Evolutionary conservation across 2,797 vertebrate genomes (phyloP), one percentile per base, ranked within the genome.

Genomic region (Acipenser ruthenus): DNA sequence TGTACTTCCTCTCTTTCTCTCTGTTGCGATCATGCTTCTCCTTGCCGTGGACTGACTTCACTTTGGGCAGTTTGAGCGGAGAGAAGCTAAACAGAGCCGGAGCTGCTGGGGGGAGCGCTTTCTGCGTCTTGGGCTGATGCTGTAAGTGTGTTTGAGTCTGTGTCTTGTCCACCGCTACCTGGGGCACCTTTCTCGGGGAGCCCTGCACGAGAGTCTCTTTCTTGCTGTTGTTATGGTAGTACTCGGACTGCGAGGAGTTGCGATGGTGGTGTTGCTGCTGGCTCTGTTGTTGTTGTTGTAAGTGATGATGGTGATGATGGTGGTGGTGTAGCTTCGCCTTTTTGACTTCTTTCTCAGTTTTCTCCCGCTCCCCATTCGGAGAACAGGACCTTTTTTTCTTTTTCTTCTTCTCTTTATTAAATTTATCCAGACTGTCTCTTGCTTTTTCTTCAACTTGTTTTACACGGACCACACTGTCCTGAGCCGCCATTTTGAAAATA

Each of bases 401-500:
- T 79, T 86, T 90, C 65, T 88, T 93, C 76, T 86, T 88, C 60
- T 91, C 91, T 81, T 86, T 86, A 58, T 82, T 82, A 66, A 83
- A 80, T 66, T 86, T 80, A 47, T 90, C 88, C 49, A 88, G 79
- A 60, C 84, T 77, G 69, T 87, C 86, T 77, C 88, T 89, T 71
- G 84, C 77, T 80, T 85, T 90, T 56, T 87, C 90, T 78, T 82
- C 85, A 82, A 88, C 85, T 92, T 81, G 58, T 60, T 85, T 87
- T 65, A 88, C 83, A 79, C 87, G 87, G 79, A 90, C 83, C 80
- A 90, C 79, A 79, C 93, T 93, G 78, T 93, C 89, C 86, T 91
- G 92, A 83, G 93, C 91, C 87, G 94, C 94, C 95, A 97, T 98
- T 95, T 95, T 92, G 92, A 90, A 93, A 91, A 90, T 90, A 86